Evolutionary conservation across 2,888 invertebrate species (phyloP), one percentile per base, ranked within the genome.

Genomic region (Anthrax anthrax): DNA sequence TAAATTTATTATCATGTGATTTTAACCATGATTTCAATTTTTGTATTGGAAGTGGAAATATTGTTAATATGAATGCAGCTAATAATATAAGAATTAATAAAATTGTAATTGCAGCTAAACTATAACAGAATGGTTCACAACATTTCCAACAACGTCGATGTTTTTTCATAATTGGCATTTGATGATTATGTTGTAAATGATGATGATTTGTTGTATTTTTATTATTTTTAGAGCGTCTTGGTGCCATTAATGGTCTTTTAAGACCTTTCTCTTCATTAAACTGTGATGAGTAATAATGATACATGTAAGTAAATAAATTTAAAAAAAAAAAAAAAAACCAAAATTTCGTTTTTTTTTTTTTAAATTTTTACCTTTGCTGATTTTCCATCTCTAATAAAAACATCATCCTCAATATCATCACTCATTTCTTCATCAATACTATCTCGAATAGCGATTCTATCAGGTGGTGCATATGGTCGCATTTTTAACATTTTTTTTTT

Each of bases 361-460:
- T n/a, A n/a, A n/a, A n/a, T 29, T 9, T 44, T 50, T 59, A 74
- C 73, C 64, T 77, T 79, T 41, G 79, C 76, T 55, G 75, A 76
- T 60, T 76, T 76, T 17, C 81, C 80, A 68, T 83, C 81, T 50
- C 81, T 71, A 54, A 83, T 81, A 59, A 84, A 84, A 17, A 84
- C 83, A 62, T 84, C 83, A 61, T 84, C 83, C 57, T 84, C 83
- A 14, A 83, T 78, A 63, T 83, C 83, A 56, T 82, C 82, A 55
- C 81, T 70, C 52, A 78, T 75, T 52, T 83, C 83, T 54, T 81
- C 81, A 56, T 82, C 82, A 51, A 78, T 72, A 56, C 78, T 80
- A 61, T 83, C 82, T 51, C 77, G 69, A 39, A 81, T 74, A 54
- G 77, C 76, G 44, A 78, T 70, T 54, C 76, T 72, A 56, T 73